These are phyloP conservation scores for Nylanderia fulva DNA, from an alignment of 1,140 invertebrate species.

Conservation along the genomic window DNA sequence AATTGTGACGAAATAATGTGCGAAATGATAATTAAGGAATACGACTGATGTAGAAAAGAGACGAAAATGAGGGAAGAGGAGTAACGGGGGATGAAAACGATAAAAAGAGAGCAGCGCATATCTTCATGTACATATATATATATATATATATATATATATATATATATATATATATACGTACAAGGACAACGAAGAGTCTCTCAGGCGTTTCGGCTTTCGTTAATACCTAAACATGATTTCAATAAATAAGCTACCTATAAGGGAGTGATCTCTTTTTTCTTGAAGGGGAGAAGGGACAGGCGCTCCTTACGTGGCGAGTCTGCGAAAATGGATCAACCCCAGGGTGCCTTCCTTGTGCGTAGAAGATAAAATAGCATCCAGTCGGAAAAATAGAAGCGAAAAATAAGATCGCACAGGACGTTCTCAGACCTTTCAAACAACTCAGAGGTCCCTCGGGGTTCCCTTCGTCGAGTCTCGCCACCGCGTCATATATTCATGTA, in stretches of 20 bases:
- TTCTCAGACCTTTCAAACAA: slow-evolving; percentile 30
- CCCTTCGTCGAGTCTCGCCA: slow-evolving; percentile 77
- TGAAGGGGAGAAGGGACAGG: slow-evolving; percentile 57
- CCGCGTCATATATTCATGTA: slow-evolving; percentile 78
- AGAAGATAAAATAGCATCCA: slow-evolving; percentile 16
- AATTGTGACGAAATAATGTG: slow-evolving; percentile 17
- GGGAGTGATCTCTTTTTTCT: slow-evolving; percentile 76
- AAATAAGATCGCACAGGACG: slow-evolving; percentile 46
- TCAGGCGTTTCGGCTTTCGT: slow-evolving; percentile 76
- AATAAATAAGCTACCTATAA: slow-evolving; percentile 84
- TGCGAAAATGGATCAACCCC: slow-evolving; percentile 53
- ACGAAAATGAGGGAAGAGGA: neutral
- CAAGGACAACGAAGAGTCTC: slow-evolving; percentile 63
- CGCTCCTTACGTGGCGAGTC: slow-evolving; percentile 73
- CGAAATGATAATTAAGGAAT: slow-evolving; percentile 27
- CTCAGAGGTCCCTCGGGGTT: neutral
- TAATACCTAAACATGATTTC: slow-evolving; percentile 82
- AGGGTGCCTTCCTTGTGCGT: slow-evolving; percentile 25
- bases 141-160: neutral
- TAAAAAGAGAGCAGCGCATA: slow-evolving; percentile 73
- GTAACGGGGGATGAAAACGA: slow-evolving; percentile 27
- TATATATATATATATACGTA: slow-evolving; percentile 51
- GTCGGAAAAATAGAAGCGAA: slow-evolving; percentile 4
- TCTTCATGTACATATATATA: slow-evolving; percentile 59
- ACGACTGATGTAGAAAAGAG: neutral